Base-by-base conservation (phyloP, 2,797 vertebrate genomes). In the Helostoma temminkii region DNA sequence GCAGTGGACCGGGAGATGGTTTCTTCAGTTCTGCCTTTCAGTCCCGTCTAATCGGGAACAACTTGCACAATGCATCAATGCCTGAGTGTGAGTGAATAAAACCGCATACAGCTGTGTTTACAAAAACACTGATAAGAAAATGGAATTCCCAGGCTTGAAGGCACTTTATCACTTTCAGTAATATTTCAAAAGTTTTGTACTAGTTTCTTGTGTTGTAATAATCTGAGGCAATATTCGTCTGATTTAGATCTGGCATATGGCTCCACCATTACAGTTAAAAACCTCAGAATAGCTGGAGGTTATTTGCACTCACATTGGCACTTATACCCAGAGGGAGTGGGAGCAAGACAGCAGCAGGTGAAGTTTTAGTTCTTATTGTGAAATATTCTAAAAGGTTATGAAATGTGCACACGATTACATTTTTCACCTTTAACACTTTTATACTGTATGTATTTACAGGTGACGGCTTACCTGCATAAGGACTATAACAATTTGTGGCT, bases 11-110 rank as follows among this genome's bases (percentile, higher is more conserved):
- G 2, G 98, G 98, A 5, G 98, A 99, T 53, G 98, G 97, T 63
- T 99, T 99, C 93, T 99, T 98, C 92, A 99, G 98, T 75, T 99
- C 98, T 37, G 96, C 96, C 67, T 99, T 99, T 92, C 98, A 99
- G 88, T 97, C 98, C 3, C 96, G 96, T 48, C 93, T 99, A 45
- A 94, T 96, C 2, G 98, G 98, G 49, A 99, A 99, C 89, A 99
- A 97, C 83, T 93, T 99, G 55, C 95, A 99, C 92, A 98, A 97
- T 6, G 96, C 96, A 9, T 97, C 98, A 3, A 78, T 99, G 93
- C 98, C 98, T 3, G 97, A 99, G 86, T 86, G 98, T 99, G 87
- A 95, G 96, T 74, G 24, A 52, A 71, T 59, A 43, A 78, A 76
- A 80, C 36, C 70, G 54, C 72, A 74, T 41, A 9, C 65, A 79